These are phyloP conservation scores for Peromyscus maniculatus DNA, from an alignment of 2,113 vertebrate species.

Conservation along the genomic window DNA sequence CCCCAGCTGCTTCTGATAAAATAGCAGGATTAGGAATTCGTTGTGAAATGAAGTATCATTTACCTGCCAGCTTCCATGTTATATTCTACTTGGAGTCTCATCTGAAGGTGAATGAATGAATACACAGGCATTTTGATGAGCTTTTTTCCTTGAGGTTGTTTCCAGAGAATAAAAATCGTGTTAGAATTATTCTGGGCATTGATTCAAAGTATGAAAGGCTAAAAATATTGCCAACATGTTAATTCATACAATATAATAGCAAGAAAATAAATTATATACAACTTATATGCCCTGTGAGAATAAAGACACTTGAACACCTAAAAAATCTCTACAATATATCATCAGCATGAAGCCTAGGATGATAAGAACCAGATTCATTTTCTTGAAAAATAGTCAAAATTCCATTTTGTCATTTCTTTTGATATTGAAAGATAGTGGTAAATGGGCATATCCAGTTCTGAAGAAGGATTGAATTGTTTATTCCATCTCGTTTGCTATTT, in stretches of 20 bases:
- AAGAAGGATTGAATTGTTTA: constrained; percentile 35
- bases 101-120: constrained; percentile 76
- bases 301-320: constrained; percentile 74
- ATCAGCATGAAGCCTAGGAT: constrained; percentile 55
- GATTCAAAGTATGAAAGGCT: constrained; percentile 81
- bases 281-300: constrained; percentile 76
- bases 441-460: not conserved
- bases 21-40: not conserved
- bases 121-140: constrained; percentile 55
- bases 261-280: constrained; percentile 81
- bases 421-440: constrained; percentile 75
- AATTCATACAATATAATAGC: constrained; percentile 83
- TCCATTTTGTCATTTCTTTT: constrained; percentile 74
- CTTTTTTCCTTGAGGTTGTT: constrained; percentile 71
- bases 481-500: constrained; percentile 52
- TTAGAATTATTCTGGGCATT: constrained; percentile 83
- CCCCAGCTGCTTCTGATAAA: not conserved
- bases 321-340: constrained; percentile 75
- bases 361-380: constrained; percentile 72
- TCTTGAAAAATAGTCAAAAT: constrained; percentile 79
- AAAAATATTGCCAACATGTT: constrained; percentile 81
- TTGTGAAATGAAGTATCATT: constrained; percentile 59
- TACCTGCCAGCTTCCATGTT: constrained; percentile 58
- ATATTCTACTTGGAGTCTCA: constrained; percentile 61
- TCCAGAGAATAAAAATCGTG: constrained; percentile 74